These are phyloP conservation scores for Apostichopus parvimensis DNA, from an alignment of 35 echinoderm and acorn worm species.

Conservation along the genomic window DNA sequence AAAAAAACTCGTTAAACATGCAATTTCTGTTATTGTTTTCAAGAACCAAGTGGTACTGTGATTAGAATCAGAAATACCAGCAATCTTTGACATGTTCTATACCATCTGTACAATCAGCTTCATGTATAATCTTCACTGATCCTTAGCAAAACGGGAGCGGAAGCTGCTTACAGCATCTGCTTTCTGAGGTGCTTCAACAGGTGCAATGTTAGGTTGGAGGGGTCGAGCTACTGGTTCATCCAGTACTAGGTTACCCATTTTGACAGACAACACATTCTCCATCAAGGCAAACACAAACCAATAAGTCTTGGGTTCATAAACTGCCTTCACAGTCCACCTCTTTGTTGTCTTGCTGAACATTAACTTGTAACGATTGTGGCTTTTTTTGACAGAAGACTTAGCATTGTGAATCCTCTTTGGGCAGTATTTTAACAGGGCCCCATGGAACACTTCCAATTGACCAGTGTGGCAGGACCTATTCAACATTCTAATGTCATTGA, in stretches of 20 bases:
- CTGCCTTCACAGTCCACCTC: not conserved
- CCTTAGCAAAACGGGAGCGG: not conserved
- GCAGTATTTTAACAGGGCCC: not conserved
- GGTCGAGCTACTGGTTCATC: not conserved
- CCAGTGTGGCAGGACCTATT: not conserved
- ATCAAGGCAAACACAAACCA: not conserved
- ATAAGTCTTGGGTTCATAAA: conserved; percentile 2
- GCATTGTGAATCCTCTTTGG: not conserved
- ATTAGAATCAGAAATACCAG: no score
- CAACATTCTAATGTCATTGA: not conserved
- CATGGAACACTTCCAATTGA: not conserved
- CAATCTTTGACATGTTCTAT: not conserved
- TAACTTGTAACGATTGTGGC: not conserved
- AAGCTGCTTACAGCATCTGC: not conserved
- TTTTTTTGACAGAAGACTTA: not conserved
- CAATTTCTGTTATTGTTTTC: no score
- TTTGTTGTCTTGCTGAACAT: conserved; percentile 16
- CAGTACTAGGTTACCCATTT: not conserved
- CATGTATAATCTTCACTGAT: not conserved
- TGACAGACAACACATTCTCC: conserved; percentile 15
- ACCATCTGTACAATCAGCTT: not conserved
- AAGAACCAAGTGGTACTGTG: no score
- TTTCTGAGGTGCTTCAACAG: not conserved
- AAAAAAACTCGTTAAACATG: no score
- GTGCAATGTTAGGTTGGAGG: not conserved